Base-by-base conservation (phyloP, 92 coral and sea anemone genomes). In the Palythoa caribaeorum region DNA sequence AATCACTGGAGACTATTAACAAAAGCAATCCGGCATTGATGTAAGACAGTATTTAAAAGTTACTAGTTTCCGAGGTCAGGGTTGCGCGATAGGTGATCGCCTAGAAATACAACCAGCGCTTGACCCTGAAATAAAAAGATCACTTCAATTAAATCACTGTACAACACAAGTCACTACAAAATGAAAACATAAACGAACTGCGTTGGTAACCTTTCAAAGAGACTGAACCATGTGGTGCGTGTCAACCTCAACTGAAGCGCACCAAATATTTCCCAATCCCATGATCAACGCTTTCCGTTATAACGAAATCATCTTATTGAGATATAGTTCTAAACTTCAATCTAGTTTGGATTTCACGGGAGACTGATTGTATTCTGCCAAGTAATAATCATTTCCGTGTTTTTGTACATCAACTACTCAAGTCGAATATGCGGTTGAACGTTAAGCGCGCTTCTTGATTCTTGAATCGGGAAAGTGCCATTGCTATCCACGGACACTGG, bases 121-220 rank as follows among this genome's bases (percentile, higher is more conserved):
- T 91, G 93, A 90, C 93, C 90, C 84, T 80, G 84, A 80, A 79
- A 80, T 68, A 78, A 86, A 90, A 90, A 86, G 93, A 86, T 86
- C 93, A 86, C 86, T 81, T 81, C 60, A 86, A 86, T 90, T 69
- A 86, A 90, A 77, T 73, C 84, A 90, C 36, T 87, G 70, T 87
- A 62, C 84, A 90, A 52, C 83, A 78, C 57, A 57, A 86, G 85
- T 70, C 79, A 71, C 72, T 79, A 36, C 57, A 84, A 86, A 76
- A 73, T 48, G 84, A 86, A 80, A 68, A 80, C 87, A 60, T 39
- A 21, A 59, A 63, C 74, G 65, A 68, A 19, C 9, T 21, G 48
- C 15, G 35, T 39, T 35, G 21, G 47, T 14, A 35, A 53, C 68
- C 13, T 17, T 15, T 17, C 20, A 77, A 77, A 3, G 68, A 77